phyloP scores from a whole-genome alignment of 2,888 invertebrate species.

The Kryphioiulus occultus region DNA sequence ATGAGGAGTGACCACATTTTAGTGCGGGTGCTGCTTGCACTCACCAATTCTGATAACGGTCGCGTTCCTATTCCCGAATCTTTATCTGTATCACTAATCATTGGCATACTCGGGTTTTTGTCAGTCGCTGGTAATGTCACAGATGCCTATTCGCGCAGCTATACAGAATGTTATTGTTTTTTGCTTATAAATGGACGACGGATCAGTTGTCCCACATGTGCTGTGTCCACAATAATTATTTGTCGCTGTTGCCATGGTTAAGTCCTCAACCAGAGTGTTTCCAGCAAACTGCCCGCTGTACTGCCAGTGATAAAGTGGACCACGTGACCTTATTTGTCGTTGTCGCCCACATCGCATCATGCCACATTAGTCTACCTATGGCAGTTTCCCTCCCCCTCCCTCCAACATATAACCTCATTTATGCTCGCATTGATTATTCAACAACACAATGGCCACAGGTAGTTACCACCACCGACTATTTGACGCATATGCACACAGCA shows the following conservation, averaged over 20 bases:
- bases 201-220: not conserved
- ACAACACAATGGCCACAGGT: constrained; percentile 22
- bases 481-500: not conserved
- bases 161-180: not conserved
- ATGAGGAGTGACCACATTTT: not conserved
- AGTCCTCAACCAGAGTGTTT: constrained; percentile 12
- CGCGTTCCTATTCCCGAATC: constrained; percentile 49
- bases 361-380: constrained; percentile 26
- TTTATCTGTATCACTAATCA: constrained; percentile 49
- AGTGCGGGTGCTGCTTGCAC: not conserved
- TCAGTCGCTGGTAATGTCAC: not conserved
- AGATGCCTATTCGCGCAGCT: not conserved
- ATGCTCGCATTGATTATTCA: not conserved
- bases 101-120: constrained; percentile 4
- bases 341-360: not conserved
- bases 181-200: not conserved
- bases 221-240: not conserved
- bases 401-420: not conserved
- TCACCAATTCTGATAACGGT: constrained; percentile 51
- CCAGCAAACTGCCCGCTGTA: not conserved
- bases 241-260: constrained; percentile 22
- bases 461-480: not conserved
- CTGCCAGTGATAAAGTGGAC: not conserved
- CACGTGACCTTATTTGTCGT: constrained; percentile 15
- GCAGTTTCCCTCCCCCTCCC: not conserved